A percentile compares a stretch with the other conserved stretches of the same genome.
These are phyloP conservation scores for Phrynocephalus versicolor DNA, from an alignment of 2,113 vertebrate genomes.

Conservation along the genomic window DNA sequence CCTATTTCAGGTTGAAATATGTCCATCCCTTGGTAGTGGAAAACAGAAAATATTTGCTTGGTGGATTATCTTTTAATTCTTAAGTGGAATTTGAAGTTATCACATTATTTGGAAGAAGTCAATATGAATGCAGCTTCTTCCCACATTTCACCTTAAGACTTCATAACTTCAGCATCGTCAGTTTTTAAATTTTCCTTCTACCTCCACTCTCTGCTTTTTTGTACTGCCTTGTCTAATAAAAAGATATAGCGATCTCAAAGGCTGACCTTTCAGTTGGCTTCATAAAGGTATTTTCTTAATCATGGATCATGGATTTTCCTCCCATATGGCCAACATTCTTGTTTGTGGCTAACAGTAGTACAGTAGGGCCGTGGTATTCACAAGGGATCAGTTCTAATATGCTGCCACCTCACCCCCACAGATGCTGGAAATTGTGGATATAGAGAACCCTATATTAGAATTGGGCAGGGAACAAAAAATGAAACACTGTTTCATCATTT, in stretches of 20 bases:
- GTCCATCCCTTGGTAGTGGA: background rate
- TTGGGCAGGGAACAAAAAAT: too few species aligned
- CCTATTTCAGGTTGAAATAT: background rate
- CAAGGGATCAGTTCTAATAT: too few species aligned
- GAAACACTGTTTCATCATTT: too few species aligned
- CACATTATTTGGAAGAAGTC: background rate
- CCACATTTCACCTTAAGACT: background rate
- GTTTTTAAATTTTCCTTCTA: background rate
- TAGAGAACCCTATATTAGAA: background rate
- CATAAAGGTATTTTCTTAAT: background rate
- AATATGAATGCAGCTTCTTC: background rate
- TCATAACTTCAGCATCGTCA: background rate
- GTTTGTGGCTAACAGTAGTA: too few species aligned
- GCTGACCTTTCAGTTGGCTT: background rate
- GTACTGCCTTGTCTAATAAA: background rate
- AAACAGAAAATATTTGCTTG: background rate
- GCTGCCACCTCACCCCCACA: too few species aligned
- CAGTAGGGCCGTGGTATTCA: too few species aligned
- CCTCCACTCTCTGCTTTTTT: background rate
- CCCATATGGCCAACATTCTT: background rate
- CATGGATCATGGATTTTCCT: background rate
- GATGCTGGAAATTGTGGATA: background rate
- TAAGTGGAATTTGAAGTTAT: background rate
- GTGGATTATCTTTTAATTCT: background rate
- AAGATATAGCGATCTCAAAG: background rate